These are phyloP conservation scores for Lepidostoma basale DNA, from an alignment of 1,140 invertebrate genomes.

Conservation along the genomic window DNA sequence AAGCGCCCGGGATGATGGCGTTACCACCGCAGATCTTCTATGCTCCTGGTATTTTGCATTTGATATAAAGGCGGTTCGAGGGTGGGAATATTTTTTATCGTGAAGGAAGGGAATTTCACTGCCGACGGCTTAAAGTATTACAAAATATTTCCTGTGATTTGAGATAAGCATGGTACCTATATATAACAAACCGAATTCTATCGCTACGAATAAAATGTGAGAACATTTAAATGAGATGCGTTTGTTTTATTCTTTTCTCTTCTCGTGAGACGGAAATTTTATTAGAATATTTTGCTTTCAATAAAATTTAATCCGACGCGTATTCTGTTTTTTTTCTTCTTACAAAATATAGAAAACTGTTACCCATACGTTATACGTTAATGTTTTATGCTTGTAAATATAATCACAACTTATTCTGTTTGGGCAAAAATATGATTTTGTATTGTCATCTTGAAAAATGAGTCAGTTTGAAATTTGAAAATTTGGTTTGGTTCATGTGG, in stretches of 20 bases:
- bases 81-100: conserved; percentile 32
- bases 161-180: conserved; percentile 39
- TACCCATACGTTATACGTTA: no score
- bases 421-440: no score
- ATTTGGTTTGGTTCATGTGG: no score
- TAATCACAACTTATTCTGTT: no score
- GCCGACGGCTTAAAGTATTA: conserved; percentile 42
- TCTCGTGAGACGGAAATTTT: not conserved
- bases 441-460: no score
- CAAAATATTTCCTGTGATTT: conserved; percentile 43
- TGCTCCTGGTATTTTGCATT: conserved; percentile 22
- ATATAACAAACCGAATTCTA: conserved; percentile 24
- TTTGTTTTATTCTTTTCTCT: conserved; percentile 15
- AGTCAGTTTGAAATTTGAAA: no score
- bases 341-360: no score
- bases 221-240: conserved; percentile 21
- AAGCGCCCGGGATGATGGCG: conserved; percentile 21
- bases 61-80: conserved; percentile 29
- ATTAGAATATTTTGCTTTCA: not conserved
- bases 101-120: conserved; percentile 25
- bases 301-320: not conserved
- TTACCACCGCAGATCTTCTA: conserved; percentile 32
- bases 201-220: conserved; percentile 14
- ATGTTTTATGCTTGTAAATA: no score
- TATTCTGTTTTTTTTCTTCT: no score